Evolutionary conservation across 2,888 invertebrate species (phyloP).

Genomic region (Ferrisia virgata): DNA sequence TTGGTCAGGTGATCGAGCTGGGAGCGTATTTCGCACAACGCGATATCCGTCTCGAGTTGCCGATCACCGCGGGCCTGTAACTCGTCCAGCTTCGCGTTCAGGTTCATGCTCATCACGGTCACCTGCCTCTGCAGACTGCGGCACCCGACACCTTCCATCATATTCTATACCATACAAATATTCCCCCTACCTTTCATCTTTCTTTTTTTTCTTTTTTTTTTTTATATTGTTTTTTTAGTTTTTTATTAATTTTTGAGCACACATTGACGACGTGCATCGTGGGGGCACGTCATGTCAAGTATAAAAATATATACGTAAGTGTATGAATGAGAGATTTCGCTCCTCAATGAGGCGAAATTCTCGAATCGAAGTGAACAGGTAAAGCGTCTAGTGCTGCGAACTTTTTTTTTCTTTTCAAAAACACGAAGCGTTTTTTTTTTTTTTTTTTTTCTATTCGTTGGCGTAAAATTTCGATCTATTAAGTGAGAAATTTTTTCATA

Average conservation of each 20-base stretch:
- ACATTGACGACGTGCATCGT: not conserved
- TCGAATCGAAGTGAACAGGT: not conserved
- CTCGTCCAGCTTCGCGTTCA: slow-evolving; percentile 90
- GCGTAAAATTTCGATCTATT: not conserved
- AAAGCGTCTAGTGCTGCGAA: not conserved
- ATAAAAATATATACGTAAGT: too few relatives aligned
- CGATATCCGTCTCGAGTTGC: slow-evolving; percentile 88
- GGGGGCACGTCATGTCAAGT: not conserved
- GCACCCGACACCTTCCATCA: slow-evolving; percentile 46
- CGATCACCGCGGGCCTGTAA: slow-evolving; percentile 80
- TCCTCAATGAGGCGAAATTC: not conserved
- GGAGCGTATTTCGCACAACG: slow-evolving; percentile 87
- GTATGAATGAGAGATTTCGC: not conserved
- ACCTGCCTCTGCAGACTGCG: slow-evolving; percentile 94
- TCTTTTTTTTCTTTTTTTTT: not conserved
- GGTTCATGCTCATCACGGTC: slow-evolving; percentile 96
- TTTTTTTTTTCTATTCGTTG: too few relatives aligned
- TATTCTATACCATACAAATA: slow-evolving; percentile 43
- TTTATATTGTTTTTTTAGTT: not conserved
- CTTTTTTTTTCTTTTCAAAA: not conserved
- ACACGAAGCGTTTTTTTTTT: not conserved
- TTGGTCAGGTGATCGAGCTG: slow-evolving; percentile 91
- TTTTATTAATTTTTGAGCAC: not conserved
- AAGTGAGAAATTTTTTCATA: not conserved
- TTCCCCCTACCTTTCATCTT: slow-evolving; percentile 42